Evolutionary conservation across 2,113 vertebrate species (phyloP), one percentile per base, ranked within the genome.

Genomic region (Rousettus leschenaultii): DNA sequence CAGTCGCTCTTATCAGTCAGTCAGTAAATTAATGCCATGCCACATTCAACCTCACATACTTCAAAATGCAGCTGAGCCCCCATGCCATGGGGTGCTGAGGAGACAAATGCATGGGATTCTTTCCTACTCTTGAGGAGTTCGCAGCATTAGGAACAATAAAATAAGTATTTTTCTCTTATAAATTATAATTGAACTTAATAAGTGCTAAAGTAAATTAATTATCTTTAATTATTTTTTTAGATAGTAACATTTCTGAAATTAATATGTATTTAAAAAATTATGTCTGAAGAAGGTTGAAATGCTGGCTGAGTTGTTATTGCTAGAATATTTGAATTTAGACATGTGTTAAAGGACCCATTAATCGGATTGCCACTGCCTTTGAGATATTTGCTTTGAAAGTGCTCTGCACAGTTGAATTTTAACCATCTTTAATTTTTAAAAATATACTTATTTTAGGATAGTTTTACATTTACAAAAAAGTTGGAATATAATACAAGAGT

Each of bases 211-310:
- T 73, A 92, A 85, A 93, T 79, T 38, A 78, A 86, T 66, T 90
- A 74, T 79, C 51, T 63, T 92, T 84, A 80, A 88, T 85, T 66
- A 85, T 93, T 73, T 90, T 70, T 78, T 79, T 38, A 80, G 15
- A 75, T 51, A 80, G 79, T 75, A 86, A 57, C 61, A 90, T 95
- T 89, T 96, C n/a, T 92, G 28, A 80, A 80, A 80, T 96, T 30
- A 93, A 63, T 66, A 51, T 85, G 22, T 19, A 91, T 79, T 63
- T 82, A 22, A 68, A 95, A 61, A 51, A 77, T 80, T 19, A 59
- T 75, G 57, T 83, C 66, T 57, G 38, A 92, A 89, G 71, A 94
- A 33, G 73, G 53, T 43, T 21, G 57, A 94, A 92, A 90, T 87
- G 28, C 35, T 89, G 33, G 68, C 18, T 78, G 79, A 21, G 1